phyloP scores from a whole-genome alignment of 2,113 vertebrate species.

The Mionectes macconnelli region DNA sequence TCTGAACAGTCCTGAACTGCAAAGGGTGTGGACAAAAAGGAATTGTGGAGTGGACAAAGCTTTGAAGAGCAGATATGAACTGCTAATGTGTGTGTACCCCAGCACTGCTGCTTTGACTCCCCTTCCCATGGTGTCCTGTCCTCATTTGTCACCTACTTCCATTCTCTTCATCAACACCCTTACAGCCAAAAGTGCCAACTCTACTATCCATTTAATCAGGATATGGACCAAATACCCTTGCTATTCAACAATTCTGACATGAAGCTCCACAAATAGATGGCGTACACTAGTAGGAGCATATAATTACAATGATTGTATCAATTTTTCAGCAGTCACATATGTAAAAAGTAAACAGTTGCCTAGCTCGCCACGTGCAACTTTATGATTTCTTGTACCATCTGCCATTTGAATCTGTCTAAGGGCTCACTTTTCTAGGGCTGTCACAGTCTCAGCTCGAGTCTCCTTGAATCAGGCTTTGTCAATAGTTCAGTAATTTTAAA shows the following conservation, averaged over 20 bases:
- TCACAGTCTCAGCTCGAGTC: background rate
- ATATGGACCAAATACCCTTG: background rate
- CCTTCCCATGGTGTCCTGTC: background rate
- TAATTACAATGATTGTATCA: background rate
- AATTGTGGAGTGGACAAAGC: background rate
- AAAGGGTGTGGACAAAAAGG: background rate
- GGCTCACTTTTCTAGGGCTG: background rate
- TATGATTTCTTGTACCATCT: background rate
- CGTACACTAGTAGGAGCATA: background rate
- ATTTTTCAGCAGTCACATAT: background rate
- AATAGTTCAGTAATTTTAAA: background rate
- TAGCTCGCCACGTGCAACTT: background rate
- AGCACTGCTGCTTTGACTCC: background rate
- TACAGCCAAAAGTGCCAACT: background rate
- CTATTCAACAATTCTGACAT: background rate
- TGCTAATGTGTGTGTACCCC: too few relatives aligned
- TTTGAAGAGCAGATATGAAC: background rate
- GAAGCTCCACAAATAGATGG: background rate
- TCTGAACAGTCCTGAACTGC: background rate
- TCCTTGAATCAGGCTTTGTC: background rate
- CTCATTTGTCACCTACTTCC: accelerated
- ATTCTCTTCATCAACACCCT: background rate
- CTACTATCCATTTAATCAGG: background rate
- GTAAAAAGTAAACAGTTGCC: background rate
- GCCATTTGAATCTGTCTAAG: background rate